Percentiles rank a stretch among this genome's conserved stretches.
These are phyloP conservation scores for Oryzias celebensis DNA, from an alignment of 2,113 vertebrate genomes.

Conservation along the genomic window DNA sequence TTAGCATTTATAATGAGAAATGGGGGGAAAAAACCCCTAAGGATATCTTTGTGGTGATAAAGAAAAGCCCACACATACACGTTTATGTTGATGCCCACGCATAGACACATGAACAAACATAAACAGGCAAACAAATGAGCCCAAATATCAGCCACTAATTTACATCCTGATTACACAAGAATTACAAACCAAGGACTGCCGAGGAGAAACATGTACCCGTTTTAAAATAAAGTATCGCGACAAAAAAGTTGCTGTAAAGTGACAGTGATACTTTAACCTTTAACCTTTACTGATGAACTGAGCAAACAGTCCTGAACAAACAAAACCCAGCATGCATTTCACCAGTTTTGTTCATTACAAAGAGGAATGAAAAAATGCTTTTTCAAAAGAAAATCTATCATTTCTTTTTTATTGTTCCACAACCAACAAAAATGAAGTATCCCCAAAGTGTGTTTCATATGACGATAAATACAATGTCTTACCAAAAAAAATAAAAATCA, in stretches of 20 bases:
- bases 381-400: conserved; percentile 13
- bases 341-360: conserved; percentile 13
- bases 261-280: conserved; percentile 34
- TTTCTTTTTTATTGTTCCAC: conserved; percentile 11
- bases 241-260: conserved; percentile 36
- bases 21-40: conserved; percentile 53
- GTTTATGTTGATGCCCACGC: conserved; percentile 9
- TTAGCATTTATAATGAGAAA: conserved; percentile 76
- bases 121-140: conserved; percentile 34
- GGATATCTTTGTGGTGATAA: conserved; percentile 62
- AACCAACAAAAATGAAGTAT: not conserved
- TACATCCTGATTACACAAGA: conserved; percentile 52
- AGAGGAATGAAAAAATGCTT: conserved; percentile 3
- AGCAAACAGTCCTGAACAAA: conserved; percentile 50
- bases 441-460: not conserved
- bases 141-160: conserved; percentile 39
- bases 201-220: conserved; percentile 16
- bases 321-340: conserved; percentile 37
- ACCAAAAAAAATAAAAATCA: conserved; percentile 1
- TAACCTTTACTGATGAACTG: conserved; percentile 45
- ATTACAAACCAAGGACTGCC: conserved; percentile 30
- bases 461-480: conserved; percentile 11
- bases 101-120: conserved; percentile 14
- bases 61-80: conserved; percentile 30
- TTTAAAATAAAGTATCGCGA: conserved; percentile 35